A percentile compares a stretch with the other conserved stretches of the same genome.
Conservation (phyloP, 2,888 invertebrate genomes). For the Ceriagrion tenellum region DNA sequence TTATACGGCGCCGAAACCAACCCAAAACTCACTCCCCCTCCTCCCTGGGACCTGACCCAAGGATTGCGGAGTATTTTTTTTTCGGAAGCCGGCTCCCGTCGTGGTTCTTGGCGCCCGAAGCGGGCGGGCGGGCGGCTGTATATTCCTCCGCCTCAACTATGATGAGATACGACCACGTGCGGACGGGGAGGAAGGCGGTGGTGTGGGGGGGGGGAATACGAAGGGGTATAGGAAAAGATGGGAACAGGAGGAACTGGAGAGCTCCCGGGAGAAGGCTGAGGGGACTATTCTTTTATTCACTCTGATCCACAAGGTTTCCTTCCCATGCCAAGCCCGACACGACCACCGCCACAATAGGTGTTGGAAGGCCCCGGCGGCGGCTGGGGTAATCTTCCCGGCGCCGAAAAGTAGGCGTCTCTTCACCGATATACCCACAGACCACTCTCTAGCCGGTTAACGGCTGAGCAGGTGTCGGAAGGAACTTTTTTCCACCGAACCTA, state of each 20-base stretch:
- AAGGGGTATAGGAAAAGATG: no score
- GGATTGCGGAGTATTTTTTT: slow-evolving; percentile 33
- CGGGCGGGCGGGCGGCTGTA: neutral
- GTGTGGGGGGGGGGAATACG: neutral
- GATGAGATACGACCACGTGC: slow-evolving; percentile 53
- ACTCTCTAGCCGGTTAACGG: neutral
- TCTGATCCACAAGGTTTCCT: neutral
- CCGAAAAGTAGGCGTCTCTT: neutral
- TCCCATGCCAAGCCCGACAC: neutral
- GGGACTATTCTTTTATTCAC: neutral
- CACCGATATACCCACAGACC: neutral
- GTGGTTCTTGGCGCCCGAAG: neutral
- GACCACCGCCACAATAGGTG: neutral
- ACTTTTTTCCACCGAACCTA: neutral
- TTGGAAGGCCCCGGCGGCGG: neutral
- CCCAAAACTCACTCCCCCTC: neutral
- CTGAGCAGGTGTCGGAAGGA: neutral
- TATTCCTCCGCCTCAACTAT: neutral
- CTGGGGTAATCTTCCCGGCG: neutral
- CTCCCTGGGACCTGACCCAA: neutral
- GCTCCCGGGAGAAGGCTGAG: no score
- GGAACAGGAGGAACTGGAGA: no score
- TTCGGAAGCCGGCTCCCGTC: slow-evolving; percentile 54
- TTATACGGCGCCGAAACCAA: neutral
- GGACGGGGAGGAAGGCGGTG: neutral